These are phyloP conservation scores for Podocnemis expansa DNA, from an alignment of 2,113 vertebrate genomes.

Conservation along the genomic window DNA sequence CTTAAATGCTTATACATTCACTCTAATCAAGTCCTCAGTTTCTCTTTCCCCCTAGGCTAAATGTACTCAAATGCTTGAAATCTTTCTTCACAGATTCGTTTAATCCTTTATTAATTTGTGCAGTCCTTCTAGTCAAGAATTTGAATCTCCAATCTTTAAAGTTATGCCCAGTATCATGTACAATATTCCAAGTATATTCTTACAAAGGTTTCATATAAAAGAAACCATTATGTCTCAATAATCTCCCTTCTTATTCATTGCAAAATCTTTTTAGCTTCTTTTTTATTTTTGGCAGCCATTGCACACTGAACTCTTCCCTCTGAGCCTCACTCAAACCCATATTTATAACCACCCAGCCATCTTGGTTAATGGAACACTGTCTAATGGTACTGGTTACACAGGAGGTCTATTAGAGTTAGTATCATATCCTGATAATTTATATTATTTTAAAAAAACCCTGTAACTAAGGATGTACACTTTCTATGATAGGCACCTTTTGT, in stretches of 20 bases:
- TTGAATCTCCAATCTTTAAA: background rate
- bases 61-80: background rate
- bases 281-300: background rate
- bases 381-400: background rate
- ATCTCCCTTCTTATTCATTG: background rate
- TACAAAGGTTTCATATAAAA: background rate
- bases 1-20: background rate
- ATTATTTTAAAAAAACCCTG: background rate
- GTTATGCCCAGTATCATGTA: background rate
- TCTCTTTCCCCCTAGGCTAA: background rate
- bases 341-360: background rate
- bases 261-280: background rate
- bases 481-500: background rate
- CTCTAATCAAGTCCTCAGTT: background rate
- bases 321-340: background rate
- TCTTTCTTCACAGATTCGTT: rapidly evolving
- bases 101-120: background rate
- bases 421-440: background rate
- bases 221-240: background rate
- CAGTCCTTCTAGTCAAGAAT: background rate
- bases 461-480: background rate
- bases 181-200: background rate
- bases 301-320: background rate
- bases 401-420: background rate
- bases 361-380: background rate